phyloP scores from a whole-genome alignment of 2,797 vertebrate genomes.

The Phoxinus dragarum region DNA sequence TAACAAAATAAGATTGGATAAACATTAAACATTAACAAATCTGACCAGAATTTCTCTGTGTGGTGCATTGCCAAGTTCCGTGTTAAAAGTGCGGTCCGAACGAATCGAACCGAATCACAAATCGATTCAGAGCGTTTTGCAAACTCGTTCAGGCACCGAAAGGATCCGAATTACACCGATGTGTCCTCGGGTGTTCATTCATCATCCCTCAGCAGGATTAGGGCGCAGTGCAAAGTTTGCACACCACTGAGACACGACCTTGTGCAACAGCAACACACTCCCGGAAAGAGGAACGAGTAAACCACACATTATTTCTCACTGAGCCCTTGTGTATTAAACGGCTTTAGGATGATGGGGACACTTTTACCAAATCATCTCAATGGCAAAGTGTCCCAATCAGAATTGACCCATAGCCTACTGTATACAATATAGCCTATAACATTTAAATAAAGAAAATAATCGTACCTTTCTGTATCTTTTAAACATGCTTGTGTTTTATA shows the following conservation, averaged over 20 bases:
- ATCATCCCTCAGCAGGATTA: not conserved
- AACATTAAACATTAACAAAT: too few species aligned
- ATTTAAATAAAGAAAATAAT: too few species aligned
- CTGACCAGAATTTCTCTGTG: too few species aligned
- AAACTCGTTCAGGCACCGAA: not conserved
- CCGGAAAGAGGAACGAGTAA: not conserved
- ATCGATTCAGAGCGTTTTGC: not conserved
- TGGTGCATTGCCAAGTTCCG: not conserved
- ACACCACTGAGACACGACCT: constrained; percentile 17
- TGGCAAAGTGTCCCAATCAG: too few species aligned
- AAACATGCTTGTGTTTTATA: not conserved
- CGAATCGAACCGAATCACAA: not conserved
- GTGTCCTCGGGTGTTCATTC: too few species aligned
- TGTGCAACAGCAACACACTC: not conserved
- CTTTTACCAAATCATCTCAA: too few species aligned
- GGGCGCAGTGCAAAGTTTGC: constrained; percentile 45
- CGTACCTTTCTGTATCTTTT: not conserved
- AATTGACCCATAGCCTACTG: too few species aligned
- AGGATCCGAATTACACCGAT: too few species aligned
- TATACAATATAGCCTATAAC: too few species aligned
- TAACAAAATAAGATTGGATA: too few species aligned
- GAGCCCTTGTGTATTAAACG: too few species aligned
- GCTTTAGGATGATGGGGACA: too few species aligned
- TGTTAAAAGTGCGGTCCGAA: not conserved
- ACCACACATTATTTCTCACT: not conserved